A percentile compares a stretch with the other conserved stretches of the same genome.
phyloP scores from a whole-genome alignment of 2,797 vertebrate species.

The Aselliscus stoliczkanus region DNA sequence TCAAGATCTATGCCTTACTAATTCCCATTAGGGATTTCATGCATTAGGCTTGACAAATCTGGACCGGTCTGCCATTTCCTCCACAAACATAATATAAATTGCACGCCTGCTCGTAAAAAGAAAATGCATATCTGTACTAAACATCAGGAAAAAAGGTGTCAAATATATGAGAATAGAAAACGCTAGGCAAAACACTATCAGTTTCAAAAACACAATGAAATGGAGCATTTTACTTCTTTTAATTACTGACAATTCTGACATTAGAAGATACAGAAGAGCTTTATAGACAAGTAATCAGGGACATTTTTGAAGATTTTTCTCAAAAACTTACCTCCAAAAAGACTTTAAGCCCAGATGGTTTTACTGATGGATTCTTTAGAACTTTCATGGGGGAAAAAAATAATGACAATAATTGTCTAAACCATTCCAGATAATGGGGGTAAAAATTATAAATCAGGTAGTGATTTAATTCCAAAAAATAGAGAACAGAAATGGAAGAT shows the following conservation, averaged over 20 bases:
- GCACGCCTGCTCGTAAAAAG: background rate
- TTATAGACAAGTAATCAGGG: background rate
- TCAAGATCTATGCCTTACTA: background rate
- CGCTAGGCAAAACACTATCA: background rate
- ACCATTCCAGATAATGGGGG: background rate
- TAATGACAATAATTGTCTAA: background rate
- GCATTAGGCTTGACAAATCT: background rate
- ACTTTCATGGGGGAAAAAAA: background rate
- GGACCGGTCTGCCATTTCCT: background rate
- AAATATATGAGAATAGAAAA: background rate
- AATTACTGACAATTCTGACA: background rate
- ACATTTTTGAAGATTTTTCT: background rate
- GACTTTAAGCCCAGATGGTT: background rate
- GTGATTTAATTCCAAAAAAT: background rate
- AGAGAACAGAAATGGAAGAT: background rate
- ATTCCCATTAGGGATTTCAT: background rate
- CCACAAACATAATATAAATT: background rate
- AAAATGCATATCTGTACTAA: background rate
- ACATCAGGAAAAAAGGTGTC: background rate
- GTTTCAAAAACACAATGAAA: conserved; percentile 3
- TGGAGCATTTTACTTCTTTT: background rate
- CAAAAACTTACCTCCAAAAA: background rate
- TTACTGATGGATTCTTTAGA: background rate
- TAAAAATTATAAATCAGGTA: background rate
- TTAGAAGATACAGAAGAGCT: background rate